Percentiles rank a stretch among this genome's conserved stretches.
phyloP scores from a whole-genome alignment of 2,888 invertebrate genomes.

The Sepioteuthis lessoniana region DNA sequence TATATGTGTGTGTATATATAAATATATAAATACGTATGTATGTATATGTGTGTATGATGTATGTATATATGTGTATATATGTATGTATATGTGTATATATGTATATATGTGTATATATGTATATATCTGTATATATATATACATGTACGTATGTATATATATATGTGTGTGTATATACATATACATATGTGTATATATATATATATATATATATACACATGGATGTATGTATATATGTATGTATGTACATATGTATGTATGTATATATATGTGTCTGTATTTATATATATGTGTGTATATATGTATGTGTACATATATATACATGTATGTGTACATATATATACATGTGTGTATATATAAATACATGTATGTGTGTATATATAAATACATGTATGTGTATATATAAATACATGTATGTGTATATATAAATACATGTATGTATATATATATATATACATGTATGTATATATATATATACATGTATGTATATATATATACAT shows the following conservation, averaged over 20 bases:
- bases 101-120: no score
- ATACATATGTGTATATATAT: no score
- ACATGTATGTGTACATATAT: slow-evolving; percentile 13
- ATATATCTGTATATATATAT: no score
- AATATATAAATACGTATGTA: background rate
- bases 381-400: slow-evolving; percentile 41
- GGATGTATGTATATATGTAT: background rate
- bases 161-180: no score
- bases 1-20: background rate
- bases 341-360: background rate
- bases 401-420: slow-evolving; percentile 21
- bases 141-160: no score
- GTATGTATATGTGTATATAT: no score
- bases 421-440: background rate
- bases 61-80: no score
- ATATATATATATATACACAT: background rate
- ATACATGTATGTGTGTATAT: background rate
- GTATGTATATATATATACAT: no score
- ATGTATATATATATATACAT: background rate
- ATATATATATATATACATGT: background rate
- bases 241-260: background rate
- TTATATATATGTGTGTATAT: slow-evolving; percentile 39
- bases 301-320: slow-evolving; percentile 10
- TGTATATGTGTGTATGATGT: background rate
- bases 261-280: slow-evolving; percentile 8